Evolutionary conservation across 2,888 invertebrate genomes (phyloP).

Genomic region (Himalopsyche kuldschensis): DNA sequence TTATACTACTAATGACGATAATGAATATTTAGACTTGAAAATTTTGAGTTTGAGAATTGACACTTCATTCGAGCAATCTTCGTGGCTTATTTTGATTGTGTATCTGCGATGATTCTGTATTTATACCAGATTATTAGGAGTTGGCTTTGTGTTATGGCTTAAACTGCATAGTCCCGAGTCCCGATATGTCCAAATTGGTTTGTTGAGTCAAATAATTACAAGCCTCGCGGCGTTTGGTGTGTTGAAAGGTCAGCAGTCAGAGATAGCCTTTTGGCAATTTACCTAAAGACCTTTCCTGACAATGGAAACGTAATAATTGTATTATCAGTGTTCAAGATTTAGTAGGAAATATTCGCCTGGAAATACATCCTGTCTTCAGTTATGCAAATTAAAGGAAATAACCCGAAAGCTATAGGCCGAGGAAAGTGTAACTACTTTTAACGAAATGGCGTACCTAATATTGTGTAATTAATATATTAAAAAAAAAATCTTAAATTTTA

Average conservation of each 20-base stretch:
- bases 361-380: conserved; percentile 3
- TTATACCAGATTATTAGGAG: not conserved
- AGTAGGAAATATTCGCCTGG: not conserved
- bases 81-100: too few species aligned
- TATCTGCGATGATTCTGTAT: too few species aligned
- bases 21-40: too few species aligned
- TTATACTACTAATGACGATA: too few species aligned
- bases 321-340: not conserved
- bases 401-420: not conserved
- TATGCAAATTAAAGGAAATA: conserved; percentile 18
- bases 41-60: too few species aligned
- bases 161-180: not conserved
- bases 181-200: not conserved
- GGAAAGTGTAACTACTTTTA: not conserved
- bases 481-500: too few species aligned
- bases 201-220: not conserved
- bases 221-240: not conserved
- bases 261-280: not conserved
- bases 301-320: not conserved
- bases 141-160: not conserved
- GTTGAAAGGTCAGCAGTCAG: not conserved
- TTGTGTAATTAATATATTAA: too few species aligned
- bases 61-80: too few species aligned
- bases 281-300: not conserved
- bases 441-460: not conserved